A percentile compares a stretch with the other conserved stretches of the same genome.
Conservation (phyloP, 2,113 vertebrate genomes). For the Phycodurus eques region DNA sequence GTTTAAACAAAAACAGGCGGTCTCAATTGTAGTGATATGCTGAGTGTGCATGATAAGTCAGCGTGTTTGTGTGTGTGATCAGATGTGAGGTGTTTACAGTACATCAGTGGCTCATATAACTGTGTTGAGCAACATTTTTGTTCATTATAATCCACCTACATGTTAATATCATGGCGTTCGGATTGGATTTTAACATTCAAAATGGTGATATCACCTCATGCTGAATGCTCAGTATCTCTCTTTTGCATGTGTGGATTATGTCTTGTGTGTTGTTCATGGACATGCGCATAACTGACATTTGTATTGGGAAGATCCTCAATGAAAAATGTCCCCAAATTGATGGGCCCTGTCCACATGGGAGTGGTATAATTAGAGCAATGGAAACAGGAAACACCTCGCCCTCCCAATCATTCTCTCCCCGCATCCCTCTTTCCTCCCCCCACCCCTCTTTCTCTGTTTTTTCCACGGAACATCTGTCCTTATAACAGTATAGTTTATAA, state of each 20-base stretch:
- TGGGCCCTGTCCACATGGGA: slow-evolving; percentile 57
- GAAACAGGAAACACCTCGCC: slow-evolving; percentile 80
- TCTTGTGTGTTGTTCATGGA: background rate
- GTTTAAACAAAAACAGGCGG: slow-evolving; percentile 40
- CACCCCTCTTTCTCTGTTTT: slow-evolving; percentile 11
- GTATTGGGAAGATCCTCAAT: slow-evolving; percentile 40
- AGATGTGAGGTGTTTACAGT: background rate
- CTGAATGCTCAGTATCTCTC: background rate
- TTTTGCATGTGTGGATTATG: background rate
- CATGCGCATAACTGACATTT: background rate
- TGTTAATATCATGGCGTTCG: background rate
- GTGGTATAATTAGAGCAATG: slow-evolving; percentile 73
- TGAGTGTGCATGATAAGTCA: background rate
- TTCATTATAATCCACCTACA: background rate
- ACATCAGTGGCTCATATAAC: background rate
- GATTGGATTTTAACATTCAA: background rate
- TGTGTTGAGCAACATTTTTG: background rate
- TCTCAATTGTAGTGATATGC: slow-evolving; percentile 16
- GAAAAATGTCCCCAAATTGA: slow-evolving; percentile 49
- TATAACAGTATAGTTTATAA: background rate
- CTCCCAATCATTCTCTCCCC: slow-evolving; percentile 55
- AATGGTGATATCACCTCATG: background rate
- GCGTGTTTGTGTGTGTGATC: background rate
- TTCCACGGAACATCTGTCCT: background rate
- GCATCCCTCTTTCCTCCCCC: slow-evolving; percentile 6